Conservation (phyloP, 2,797 vertebrate species). For the Rhinichthys osculus region DNA sequence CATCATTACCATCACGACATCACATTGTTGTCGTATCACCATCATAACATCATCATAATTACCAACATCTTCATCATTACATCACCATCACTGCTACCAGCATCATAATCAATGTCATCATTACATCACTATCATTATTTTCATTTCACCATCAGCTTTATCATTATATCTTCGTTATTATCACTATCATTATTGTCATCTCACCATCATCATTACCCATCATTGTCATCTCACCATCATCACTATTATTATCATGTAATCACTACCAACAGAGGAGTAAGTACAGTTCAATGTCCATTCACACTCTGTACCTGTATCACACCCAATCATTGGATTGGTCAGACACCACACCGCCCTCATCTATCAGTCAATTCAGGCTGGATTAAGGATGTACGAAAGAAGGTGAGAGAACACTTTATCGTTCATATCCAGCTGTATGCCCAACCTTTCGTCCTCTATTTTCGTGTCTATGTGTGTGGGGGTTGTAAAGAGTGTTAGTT, state of each 20-base stretch:
- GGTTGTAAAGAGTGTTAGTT: slow-evolving; percentile 19
- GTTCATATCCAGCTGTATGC: slow-evolving; percentile 37
- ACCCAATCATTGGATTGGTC: slow-evolving; percentile 6
- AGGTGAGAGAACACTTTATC: slow-evolving; percentile 47
- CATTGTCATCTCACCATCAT: background rate
- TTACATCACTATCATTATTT: background rate
- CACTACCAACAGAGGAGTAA: background rate
- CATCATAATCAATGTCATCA: no score
- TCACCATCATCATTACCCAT: background rate
- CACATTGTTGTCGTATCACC: background rate
- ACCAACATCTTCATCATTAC: background rate
- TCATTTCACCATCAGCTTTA: background rate
- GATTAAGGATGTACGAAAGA: slow-evolving; percentile 25
- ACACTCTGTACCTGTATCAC: background rate
- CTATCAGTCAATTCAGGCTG: slow-evolving; percentile 37
- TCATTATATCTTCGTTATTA: background rate
- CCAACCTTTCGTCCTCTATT: slow-evolving; percentile 39
- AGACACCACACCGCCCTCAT: background rate
- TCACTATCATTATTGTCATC: background rate
- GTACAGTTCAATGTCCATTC: background rate
- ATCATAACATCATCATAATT: background rate
- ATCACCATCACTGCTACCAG: background rate
- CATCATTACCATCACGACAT: background rate
- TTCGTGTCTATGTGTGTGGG: slow-evolving; percentile 13
- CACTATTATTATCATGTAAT: background rate